These are phyloP conservation scores for Pelobates cultripes DNA, from an alignment of 2,797 vertebrate species.

Conservation along the genomic window DNA sequence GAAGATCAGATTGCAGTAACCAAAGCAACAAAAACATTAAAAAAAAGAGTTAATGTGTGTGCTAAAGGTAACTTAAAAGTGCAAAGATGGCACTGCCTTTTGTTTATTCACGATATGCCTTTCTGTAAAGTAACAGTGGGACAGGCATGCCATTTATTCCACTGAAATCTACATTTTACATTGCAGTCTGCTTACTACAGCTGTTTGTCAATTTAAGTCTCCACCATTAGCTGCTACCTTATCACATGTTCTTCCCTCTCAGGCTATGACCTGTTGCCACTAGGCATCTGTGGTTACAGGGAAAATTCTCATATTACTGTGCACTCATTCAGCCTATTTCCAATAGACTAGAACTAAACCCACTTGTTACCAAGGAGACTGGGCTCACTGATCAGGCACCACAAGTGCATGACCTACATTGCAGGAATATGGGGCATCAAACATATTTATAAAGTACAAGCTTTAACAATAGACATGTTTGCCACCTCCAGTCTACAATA, in stretches of 20 bases:
- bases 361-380: constrained; percentile 14
- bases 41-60: too few relatives aligned
- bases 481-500: too few relatives aligned
- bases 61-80: too few relatives aligned
- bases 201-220: background rate
- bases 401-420: background rate
- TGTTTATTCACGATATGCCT: background rate
- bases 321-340: background rate
- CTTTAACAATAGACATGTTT: too few relatives aligned
- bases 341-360: background rate
- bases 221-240: background rate
- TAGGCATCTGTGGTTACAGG: background rate
- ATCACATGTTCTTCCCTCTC: background rate
- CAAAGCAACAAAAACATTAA: too few relatives aligned
- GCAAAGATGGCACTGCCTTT: too few relatives aligned
- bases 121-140: background rate
- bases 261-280: background rate
- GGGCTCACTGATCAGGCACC: background rate
- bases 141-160: background rate
- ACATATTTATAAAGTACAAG: background rate
- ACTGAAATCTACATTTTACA: background rate
- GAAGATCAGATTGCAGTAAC: too few relatives aligned
- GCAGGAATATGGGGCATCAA: background rate
- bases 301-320: background rate
- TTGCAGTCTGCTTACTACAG: background rate